A percentile compares a stretch with the other conserved stretches of the same genome.
Conservation (phyloP, 1,140 invertebrate species). For the Arion vulgaris region DNA sequence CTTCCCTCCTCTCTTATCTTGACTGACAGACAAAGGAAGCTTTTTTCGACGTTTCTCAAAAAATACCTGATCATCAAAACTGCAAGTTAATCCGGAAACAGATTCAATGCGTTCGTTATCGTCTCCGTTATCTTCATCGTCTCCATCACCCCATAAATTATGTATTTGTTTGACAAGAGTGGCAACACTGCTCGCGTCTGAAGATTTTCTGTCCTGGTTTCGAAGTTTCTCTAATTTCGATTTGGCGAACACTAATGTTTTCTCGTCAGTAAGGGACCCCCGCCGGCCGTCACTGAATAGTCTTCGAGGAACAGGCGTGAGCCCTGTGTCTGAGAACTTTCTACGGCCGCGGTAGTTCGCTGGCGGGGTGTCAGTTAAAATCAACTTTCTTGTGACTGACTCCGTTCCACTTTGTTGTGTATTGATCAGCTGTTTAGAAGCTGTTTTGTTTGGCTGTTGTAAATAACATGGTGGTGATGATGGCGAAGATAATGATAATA, state of each 20-base stretch:
- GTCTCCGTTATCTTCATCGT: slow-evolving; percentile 7
- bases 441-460: not conserved
- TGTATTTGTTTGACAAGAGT: slow-evolving; percentile 38
- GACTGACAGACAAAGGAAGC: slow-evolving; percentile 9
- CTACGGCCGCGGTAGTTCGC: slow-evolving; percentile 25
- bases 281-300: slow-evolving; percentile 31
- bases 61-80: slow-evolving; percentile 27
- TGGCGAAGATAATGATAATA: slow-evolving; percentile 4
- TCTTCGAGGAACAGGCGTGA: slow-evolving; percentile 27
- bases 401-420: not conserved
- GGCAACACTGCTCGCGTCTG: slow-evolving; percentile 31
- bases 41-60: slow-evolving; percentile 30
- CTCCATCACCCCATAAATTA: slow-evolving; percentile 34
- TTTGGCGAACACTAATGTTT: slow-evolving; percentile 32
- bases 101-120: not conserved
- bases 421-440: not conserved
- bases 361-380: not conserved
- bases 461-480: slow-evolving; percentile 9
- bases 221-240: slow-evolving; percentile 35
- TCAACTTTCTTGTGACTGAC: not conserved
- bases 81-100: not conserved
- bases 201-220: slow-evolving; percentile 22
- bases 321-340: slow-evolving; percentile 38
- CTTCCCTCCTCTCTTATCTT: not conserved
- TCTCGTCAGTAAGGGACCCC: slow-evolving; percentile 31